phyloP scores from a whole-genome alignment of 2,888 invertebrate species.

The Sipha maydis region DNA sequence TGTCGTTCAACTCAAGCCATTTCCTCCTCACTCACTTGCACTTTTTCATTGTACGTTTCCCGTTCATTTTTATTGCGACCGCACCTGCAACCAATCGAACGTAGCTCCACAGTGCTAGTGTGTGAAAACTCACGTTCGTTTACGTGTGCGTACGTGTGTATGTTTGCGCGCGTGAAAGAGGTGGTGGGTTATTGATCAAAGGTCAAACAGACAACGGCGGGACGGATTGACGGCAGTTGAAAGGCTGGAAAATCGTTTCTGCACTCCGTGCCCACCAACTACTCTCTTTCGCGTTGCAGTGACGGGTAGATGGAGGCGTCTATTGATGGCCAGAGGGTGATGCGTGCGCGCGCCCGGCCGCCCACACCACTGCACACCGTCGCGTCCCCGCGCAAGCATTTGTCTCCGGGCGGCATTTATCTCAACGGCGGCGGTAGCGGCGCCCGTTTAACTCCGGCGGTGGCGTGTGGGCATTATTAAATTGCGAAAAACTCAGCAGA shows the following conservation, averaged over 20 bases:
- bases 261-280: not conserved
- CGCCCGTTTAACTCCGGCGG: slow-evolving; percentile 20
- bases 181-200: slow-evolving; percentile 55
- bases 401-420: slow-evolving; percentile 40
- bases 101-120: not conserved
- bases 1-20: not conserved
- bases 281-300: not conserved
- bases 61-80: slow-evolving; percentile 3
- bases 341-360: not conserved
- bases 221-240: slow-evolving; percentile 47
- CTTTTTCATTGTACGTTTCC: not conserved
- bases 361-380: not conserved
- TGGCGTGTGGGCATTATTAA: slow-evolving; percentile 36
- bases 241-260: slow-evolving; percentile 53
- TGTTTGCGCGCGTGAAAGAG: not conserved
- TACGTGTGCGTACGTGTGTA: not conserved
- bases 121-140: not conserved
- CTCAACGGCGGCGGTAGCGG: not conserved
- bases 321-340: not conserved
- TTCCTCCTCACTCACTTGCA: not conserved
- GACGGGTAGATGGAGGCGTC: not conserved
- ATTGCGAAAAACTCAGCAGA: slow-evolving; percentile 15
- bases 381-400: not conserved
- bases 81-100: not conserved
- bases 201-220: slow-evolving; percentile 44